Base-by-base conservation (phyloP, 2,797 vertebrate species). In the Enteromius viviparus region DNA sequence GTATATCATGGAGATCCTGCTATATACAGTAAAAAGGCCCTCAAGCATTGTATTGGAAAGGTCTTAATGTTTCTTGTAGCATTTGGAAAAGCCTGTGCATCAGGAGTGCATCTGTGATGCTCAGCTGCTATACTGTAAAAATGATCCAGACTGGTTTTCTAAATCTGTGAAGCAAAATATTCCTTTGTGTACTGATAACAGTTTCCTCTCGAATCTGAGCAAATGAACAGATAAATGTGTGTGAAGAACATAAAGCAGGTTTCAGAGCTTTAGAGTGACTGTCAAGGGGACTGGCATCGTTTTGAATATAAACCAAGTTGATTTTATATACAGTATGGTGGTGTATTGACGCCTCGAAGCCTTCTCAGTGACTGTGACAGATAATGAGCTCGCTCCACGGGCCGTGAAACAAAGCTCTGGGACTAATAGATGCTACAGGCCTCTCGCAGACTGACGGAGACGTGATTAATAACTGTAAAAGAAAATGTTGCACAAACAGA, bases 311-410 rank as follows among this genome's bases (percentile, higher is more conserved):
- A 81, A 62, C 4, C 69, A 49, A 51, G 32, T 37, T 14, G 86
- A 77, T 66, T 86, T 86, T 84, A 90, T 87, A 91, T 84, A 82
- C 87, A 88, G 83, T 68, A 76, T 74, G 62, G 77, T 64, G 40
- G 26, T 76, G 81, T 86, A 91, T 84, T 89, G 90, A 89, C 85
- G 88, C 62, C 79, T 87, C 80, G 80, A 89, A 80, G 64, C 64
- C 2, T 62, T 23, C 60, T 81, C 68, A 17, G 64, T 23, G 14
- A 68, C 29, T 17, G 78, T 70, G 65, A 53, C 49, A 81, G 79
- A 81, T 64, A 74, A 81, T 74, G 80, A 64, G 21, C 45, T 81
- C 7, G 9, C 79, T 60, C 79, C 55, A 60, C 15, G 3, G 29
- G 83, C 83, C 85, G 55, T 86, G 87, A 62, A 70, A 80, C 76